Conservation (phyloP, 1,140 invertebrate genomes). For the Drosophila lini region DNA sequence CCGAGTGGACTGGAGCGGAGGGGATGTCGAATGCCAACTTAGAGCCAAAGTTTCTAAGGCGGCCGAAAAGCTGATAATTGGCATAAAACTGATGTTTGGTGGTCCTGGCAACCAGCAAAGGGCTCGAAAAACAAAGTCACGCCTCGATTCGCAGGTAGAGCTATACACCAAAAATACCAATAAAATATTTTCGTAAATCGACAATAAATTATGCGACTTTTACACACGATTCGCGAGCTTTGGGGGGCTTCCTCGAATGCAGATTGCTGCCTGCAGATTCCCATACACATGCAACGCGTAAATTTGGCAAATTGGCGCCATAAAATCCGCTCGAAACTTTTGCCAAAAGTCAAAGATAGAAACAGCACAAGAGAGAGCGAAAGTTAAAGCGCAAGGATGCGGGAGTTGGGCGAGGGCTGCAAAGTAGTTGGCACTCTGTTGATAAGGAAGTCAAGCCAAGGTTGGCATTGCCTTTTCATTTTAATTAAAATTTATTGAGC, state of each 20-base stretch:
- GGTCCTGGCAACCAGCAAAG: not conserved
- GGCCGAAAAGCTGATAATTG: slow-evolving; percentile 26
- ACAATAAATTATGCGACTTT: slow-evolving; percentile 71
- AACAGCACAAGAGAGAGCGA: slow-evolving; percentile 12
- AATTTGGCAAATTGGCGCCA: slow-evolving; percentile 69
- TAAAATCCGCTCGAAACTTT: slow-evolving; percentile 64
- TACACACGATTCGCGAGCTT: slow-evolving; percentile 36
- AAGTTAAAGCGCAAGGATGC: slow-evolving; percentile 7
- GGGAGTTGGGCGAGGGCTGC: not conserved
- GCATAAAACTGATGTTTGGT: slow-evolving; percentile 1
- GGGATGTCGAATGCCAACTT: not conserved
- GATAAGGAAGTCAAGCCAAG: slow-evolving; percentile 41
- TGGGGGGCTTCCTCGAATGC: slow-evolving; percentile 17
- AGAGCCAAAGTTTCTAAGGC: not conserved
- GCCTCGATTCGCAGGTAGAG: not conserved
- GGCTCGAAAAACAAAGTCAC: not conserved
- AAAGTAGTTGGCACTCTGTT: slow-evolving; percentile 31
- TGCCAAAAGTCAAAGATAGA: slow-evolving; percentile 43
- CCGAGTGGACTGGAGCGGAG: not conserved
- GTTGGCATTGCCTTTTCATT: slow-evolving; percentile 31
- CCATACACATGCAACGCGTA: slow-evolving; percentile 54
- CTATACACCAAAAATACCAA: slow-evolving; percentile 18
- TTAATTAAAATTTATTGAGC: slow-evolving; percentile 60
- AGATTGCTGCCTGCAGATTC: slow-evolving; percentile 23
- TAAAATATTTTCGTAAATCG: slow-evolving; percentile 55